These are phyloP conservation scores for Drosophila elegans DNA, from an alignment of 1,140 invertebrate genomes.

Conservation along the genomic window DNA sequence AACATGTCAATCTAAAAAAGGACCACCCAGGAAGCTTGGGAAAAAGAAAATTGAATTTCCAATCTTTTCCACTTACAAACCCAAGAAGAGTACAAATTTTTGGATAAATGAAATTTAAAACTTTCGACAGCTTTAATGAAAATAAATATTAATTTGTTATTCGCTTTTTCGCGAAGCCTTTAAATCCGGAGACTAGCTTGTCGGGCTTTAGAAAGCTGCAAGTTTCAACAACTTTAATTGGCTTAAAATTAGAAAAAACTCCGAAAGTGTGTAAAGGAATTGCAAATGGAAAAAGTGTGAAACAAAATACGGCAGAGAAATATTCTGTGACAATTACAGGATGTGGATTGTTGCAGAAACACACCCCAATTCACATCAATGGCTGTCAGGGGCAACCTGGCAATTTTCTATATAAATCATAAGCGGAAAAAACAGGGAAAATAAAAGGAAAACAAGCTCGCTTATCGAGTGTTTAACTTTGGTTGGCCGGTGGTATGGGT, in stretches of 20 bases:
- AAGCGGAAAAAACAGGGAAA: constrained; percentile 35
- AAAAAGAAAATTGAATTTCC: constrained; percentile 47
- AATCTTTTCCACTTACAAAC: constrained; percentile 1
- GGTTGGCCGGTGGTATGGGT: constrained; percentile 12
- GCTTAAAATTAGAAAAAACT: constrained; percentile 73
- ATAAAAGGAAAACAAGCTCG: constrained; percentile 40
- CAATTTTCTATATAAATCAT: constrained; percentile 51
- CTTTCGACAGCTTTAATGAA: constrained; percentile 79
- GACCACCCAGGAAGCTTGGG: constrained; percentile 24
- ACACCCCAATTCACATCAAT: constrained; percentile 59
- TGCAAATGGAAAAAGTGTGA: constrained; percentile 40
- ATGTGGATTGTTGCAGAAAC: constrained; percentile 1
- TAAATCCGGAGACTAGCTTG: constrained; percentile 59
- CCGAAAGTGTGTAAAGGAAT: constrained; percentile 32
- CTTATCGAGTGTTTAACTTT: constrained; percentile 78
- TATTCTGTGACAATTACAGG: constrained; percentile 53
- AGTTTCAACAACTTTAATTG: constrained; percentile 78
- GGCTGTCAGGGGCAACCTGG: constrained; percentile 68
- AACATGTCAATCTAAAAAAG: constrained; percentile 37
- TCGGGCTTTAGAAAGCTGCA: constrained; percentile 45
- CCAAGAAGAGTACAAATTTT: constrained; percentile 44
- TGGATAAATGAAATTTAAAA: constrained; percentile 74
- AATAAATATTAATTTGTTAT: constrained; percentile 64
- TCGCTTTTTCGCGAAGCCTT: constrained; percentile 9
- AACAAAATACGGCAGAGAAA: constrained; percentile 37